Evolutionary conservation across 1,140 invertebrate species (phyloP).

Genomic region (Camponotus floridanus): DNA sequence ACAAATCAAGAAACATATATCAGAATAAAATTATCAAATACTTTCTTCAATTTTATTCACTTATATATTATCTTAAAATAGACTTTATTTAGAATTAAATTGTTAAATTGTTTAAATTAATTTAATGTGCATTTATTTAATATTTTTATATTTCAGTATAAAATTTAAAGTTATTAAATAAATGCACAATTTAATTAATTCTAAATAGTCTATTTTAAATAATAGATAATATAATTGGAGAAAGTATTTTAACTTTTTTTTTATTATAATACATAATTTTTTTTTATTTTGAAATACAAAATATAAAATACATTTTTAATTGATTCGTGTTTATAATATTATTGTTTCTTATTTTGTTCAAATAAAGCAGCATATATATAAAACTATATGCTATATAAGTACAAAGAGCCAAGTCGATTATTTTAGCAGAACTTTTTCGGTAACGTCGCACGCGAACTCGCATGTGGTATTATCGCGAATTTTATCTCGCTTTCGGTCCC

Average conservation of each 20-base stretch:
- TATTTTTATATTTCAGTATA: background rate
- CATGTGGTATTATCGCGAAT: slow-evolving; percentile 63
- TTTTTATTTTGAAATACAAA: no score
- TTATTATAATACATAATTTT: no score
- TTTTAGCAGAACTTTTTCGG: slow-evolving; percentile 32
- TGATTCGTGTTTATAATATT: background rate
- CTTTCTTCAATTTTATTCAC: background rate
- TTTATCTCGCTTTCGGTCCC: slow-evolving; percentile 66
- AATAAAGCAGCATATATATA: background rate
- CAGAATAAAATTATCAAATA: background rate
- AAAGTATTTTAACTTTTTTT: no score
- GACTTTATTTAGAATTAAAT: background rate
- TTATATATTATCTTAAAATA: background rate
- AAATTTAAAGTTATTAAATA: no score
- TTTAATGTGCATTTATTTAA: background rate
- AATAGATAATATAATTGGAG: no score
- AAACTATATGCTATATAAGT: slow-evolving; percentile 32
- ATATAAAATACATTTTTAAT: slow-evolving; percentile 3
- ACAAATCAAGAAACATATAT: background rate
- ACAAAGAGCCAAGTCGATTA: slow-evolving; percentile 42
- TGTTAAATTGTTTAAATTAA: background rate
- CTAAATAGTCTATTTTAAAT: no score
- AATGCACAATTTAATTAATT: no score
- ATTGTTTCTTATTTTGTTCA: background rate
- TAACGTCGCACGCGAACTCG: background rate